Conservation (phyloP, 2,113 vertebrate species). For the Candoia aspera region DNA sequence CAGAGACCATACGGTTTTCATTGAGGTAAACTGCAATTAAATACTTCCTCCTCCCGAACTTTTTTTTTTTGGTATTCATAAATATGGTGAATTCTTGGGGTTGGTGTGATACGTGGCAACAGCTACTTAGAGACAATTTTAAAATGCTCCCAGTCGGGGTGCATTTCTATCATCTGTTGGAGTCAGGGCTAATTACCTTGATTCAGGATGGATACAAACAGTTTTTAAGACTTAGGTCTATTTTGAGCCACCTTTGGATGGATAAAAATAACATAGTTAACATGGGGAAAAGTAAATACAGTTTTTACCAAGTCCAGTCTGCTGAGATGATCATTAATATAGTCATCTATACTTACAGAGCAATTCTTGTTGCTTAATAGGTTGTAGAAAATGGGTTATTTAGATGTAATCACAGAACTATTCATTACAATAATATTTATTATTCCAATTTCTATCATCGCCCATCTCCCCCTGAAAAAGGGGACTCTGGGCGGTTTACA, state of each 20-base stretch:
- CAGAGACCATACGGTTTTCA: conserved; percentile 66
- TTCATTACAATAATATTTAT: background rate
- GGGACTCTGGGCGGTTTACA: too few species aligned
- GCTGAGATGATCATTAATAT: background rate
- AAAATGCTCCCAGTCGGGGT: background rate
- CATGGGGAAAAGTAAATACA: background rate
- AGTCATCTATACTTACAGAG: background rate
- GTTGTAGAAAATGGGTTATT: background rate
- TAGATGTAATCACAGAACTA: background rate
- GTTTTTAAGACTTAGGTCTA: background rate
- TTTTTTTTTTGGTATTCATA: rapidly evolving
- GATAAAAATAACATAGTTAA: background rate
- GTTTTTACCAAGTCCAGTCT: background rate
- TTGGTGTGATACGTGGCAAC: rapidly evolving
- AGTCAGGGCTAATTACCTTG: background rate
- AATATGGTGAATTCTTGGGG: rapidly evolving
- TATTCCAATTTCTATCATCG: too few species aligned
- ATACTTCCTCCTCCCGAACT: background rate
- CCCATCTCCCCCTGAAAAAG: too few species aligned
- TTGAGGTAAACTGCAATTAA: conserved; percentile 79
- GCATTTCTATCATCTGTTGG: background rate
- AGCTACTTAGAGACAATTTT: background rate
- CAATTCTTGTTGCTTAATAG: background rate
- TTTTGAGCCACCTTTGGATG: background rate
- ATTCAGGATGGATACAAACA: background rate